Evolutionary conservation across 2,888 invertebrate genomes (phyloP).

Genomic region (Lithophane leautieri): DNA sequence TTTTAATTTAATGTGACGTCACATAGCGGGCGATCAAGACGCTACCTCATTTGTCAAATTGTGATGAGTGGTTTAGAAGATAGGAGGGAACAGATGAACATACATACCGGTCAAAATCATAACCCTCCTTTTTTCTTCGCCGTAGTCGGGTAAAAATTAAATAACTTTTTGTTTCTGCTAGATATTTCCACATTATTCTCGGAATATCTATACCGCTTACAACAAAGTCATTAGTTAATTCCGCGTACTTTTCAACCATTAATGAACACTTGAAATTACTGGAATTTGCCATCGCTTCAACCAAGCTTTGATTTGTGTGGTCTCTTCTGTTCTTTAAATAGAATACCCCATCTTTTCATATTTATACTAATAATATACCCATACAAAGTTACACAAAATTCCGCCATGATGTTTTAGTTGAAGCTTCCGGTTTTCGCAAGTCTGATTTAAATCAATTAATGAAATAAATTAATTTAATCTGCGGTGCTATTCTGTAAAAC

Average conservation of each 20-base stretch:
- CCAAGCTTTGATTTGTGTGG: slow-evolving; percentile 10
- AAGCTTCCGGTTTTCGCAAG: not conserved
- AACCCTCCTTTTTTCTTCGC: too few species aligned
- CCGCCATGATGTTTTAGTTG: not conserved
- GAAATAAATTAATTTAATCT: too few species aligned
- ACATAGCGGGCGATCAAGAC: too few species aligned
- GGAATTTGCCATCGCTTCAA: slow-evolving; percentile 13
- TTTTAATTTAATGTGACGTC: too few species aligned
- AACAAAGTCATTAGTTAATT: slow-evolving; percentile 13
- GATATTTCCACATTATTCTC: not conserved
- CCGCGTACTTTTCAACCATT: slow-evolving; percentile 16
- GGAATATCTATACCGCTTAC: not conserved
- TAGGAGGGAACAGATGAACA: too few species aligned
- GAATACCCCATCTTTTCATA: not conserved
- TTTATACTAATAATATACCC: not conserved
- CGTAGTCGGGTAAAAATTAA: too few species aligned
- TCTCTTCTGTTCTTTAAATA: slow-evolving; percentile 7
- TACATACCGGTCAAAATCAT: too few species aligned
- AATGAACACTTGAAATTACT: slow-evolving; percentile 4
- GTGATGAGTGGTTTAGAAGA: too few species aligned
- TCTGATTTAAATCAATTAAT: not conserved
- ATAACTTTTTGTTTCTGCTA: not conserved
- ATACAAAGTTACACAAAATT: not conserved
- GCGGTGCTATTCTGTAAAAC: too few species aligned
- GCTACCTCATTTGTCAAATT: too few species aligned